A percentile compares a stretch with the other conserved stretches of the same genome.
Evolutionary conservation across 1,140 invertebrate species (phyloP).

Genomic region (Heliconius congener): DNA sequence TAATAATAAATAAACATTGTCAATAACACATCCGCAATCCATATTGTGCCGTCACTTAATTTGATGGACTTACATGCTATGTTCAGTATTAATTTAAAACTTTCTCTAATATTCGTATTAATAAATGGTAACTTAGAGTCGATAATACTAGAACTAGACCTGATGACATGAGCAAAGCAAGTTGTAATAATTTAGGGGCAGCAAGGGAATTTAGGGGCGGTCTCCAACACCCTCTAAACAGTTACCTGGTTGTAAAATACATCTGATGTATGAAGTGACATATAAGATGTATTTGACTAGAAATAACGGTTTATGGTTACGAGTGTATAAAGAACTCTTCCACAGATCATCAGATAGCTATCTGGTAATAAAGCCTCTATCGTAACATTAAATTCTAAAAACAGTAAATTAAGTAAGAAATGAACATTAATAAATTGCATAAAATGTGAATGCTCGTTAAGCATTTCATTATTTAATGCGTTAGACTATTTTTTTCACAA

Average conservation of each 20-base stretch:
- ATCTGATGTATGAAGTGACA: neutral
- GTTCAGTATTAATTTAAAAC: neutral
- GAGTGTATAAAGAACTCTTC: too few relatives aligned
- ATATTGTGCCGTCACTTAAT: constrained; percentile 1
- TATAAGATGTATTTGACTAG: too few relatives aligned
- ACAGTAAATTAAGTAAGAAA: neutral
- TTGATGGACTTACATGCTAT: neutral
- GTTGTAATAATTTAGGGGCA: too few relatives aligned
- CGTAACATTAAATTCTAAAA: neutral
- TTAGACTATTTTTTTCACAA: neutral
- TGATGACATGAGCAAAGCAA: too few relatives aligned
- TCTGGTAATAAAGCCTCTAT: too few relatives aligned
- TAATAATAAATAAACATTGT: constrained; percentile 3
- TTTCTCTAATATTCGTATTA: neutral
- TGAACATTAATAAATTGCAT: neutral
- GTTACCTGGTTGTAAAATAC: neutral
- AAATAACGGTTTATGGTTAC: too few relatives aligned
- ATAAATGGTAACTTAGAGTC: too few relatives aligned
- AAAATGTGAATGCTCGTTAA: constrained; percentile 2
- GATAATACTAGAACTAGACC: too few relatives aligned
- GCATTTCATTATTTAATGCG: neutral
- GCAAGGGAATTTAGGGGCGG: too few relatives aligned
- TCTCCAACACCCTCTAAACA: neutral
- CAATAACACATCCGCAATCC: constrained; percentile 5
- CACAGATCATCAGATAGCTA: too few relatives aligned